Base-by-base conservation (phyloP, 2,797 vertebrate species). In the Onychomys arenicola region DNA sequence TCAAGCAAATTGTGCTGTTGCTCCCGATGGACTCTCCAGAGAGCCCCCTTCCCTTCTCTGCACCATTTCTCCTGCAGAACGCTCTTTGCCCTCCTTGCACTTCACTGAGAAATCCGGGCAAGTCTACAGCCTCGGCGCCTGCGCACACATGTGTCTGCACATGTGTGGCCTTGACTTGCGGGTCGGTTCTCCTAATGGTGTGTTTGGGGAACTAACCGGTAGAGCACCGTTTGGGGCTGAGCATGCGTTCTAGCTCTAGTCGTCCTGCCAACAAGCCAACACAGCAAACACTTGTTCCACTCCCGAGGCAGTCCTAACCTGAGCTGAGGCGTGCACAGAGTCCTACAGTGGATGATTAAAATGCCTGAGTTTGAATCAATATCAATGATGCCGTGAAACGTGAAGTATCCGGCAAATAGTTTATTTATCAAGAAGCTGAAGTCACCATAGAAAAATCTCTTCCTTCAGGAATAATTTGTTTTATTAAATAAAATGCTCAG, bases 311-410 rank as follows among this genome's bases (percentile, higher is more conserved):
- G 37, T 40, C 73, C 37, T 32, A n/a, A 52, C 6, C 81, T 27
- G 3, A 87, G 83, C 81, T 27, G 4, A 87, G 83, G 23, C 4
- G 29, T n/a, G 29, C 6, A 29, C 43, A 25, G 12, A 19, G 27
- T 34, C 14, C 23, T 9, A 49, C 37, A 32, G n/a, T 81, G 49
- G 57, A 82, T 16, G 8, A 8, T 61, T 55, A 59, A 90, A 92
- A 71, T 27, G 92, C n/a, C 92, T 43, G 34, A 93, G 55, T 83
- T 89, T 92, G 55, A 92, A 89, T 90, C 71, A 93, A 95, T 73
- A 65, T 76, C 63, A 91, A 84, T 73, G 32, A 61, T 73, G 77
- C 80, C 37, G 65, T 12, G 5, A 29, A 93, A 2, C 23, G 17
- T 2, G 43, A 81, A 55, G 40, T 25, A 75, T 29, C 59, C 27